These are phyloP conservation scores for Cherax destructor DNA, from an alignment of 1,140 invertebrate genomes.

Conservation along the genomic window DNA sequence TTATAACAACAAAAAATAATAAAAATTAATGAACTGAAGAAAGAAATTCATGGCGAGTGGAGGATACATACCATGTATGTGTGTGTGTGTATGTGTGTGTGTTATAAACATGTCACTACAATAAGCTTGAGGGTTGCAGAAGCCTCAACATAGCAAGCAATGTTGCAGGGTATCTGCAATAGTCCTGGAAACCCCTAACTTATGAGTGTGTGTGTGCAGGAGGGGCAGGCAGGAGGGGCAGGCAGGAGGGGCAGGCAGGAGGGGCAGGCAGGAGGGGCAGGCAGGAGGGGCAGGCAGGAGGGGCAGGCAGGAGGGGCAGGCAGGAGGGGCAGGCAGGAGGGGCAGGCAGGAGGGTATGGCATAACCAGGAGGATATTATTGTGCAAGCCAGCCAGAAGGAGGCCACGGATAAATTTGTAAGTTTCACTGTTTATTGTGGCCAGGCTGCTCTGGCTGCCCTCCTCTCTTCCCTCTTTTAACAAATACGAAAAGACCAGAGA, in stretches of 20 bases:
- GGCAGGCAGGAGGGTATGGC: background rate
- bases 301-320: background rate
- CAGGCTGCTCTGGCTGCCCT: background rate
- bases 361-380: conserved; percentile 5
- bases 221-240: no score
- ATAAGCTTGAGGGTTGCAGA: background rate
- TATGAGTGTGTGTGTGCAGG: conserved; percentile 7
- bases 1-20: no score
- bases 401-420: conserved; percentile 16
- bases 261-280: background rate
- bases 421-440: background rate
- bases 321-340: background rate
- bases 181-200: background rate
- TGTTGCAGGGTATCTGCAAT: background rate
- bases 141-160: background rate
- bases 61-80: no score
- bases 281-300: background rate
- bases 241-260: background rate
- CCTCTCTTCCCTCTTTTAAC: no score
- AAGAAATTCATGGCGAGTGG: no score
- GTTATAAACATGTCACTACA: no score
- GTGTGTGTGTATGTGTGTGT: no score
- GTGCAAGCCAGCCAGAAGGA: conserved; percentile 12
- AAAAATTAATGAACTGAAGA: no score
- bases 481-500: background rate